phyloP scores from a whole-genome alignment of 2,888 invertebrate species.

The Drosophila niveifrons region DNA sequence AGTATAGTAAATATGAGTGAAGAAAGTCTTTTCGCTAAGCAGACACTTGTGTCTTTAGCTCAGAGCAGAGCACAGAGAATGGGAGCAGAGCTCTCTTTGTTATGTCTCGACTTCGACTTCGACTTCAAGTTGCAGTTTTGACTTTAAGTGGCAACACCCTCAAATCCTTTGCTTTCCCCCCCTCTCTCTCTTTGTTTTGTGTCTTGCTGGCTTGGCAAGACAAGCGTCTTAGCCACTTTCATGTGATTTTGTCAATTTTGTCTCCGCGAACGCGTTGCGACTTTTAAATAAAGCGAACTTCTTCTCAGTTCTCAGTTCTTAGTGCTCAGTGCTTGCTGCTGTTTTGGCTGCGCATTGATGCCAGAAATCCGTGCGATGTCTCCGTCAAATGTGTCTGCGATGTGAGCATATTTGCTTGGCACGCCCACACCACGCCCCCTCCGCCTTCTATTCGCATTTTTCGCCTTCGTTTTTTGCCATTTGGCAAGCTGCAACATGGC shows the following conservation, averaged over 20 bases:
- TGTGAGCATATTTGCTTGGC: constrained; percentile 58
- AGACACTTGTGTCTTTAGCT: constrained; percentile 1
- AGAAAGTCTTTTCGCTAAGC: not conserved
- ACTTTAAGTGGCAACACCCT: constrained; percentile 20
- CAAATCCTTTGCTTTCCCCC: not conserved
- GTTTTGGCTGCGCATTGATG: constrained; percentile 61
- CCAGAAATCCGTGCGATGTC: constrained; percentile 68
- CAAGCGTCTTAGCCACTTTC: constrained; percentile 57
- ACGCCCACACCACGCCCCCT: constrained; percentile 39
- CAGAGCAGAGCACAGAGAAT: not conserved
- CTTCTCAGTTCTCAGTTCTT: not conserved
- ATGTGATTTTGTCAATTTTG: constrained; percentile 68
- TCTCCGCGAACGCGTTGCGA: constrained; percentile 52
- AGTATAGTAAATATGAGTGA: not conserved
- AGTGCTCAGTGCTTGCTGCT: constrained; percentile 9
- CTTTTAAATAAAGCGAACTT: constrained; percentile 54
- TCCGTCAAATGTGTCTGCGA: constrained; percentile 52
- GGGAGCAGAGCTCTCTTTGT: not conserved
- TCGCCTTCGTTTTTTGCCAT: constrained; percentile 13
- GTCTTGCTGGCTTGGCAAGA: not conserved
- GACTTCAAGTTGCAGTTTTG: constrained; percentile 10
- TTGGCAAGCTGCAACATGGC: constrained; percentile 37
- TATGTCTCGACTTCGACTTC: too few species aligned
- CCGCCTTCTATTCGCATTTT: constrained; percentile 43
- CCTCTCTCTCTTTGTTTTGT: too few species aligned